Base-by-base conservation (phyloP, 2,113 vertebrate genomes). In the Caretta caretta region DNA sequence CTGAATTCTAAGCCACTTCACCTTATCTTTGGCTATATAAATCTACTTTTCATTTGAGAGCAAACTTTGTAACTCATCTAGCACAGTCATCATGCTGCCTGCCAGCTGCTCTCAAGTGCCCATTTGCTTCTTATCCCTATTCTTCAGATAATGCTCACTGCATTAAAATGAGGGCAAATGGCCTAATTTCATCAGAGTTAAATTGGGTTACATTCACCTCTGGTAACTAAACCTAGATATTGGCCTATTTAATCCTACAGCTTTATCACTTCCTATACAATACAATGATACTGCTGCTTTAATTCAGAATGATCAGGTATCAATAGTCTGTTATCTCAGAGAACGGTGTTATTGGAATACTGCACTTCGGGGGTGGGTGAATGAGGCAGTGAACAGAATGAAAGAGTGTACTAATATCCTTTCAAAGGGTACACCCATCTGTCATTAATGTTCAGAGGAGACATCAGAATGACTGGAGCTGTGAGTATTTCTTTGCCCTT, bases 121-220 rank as follows among this genome's bases (percentile, higher is more conserved):
- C 17, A 1, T 76, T 83, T n/a, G 38, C 62, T 79, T 56, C 80
- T 89, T 89, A 87, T 84, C 86, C 72, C 89, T 94, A 92, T 94
- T 95, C 88, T 10, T 89, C 27, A 91, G 91, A 89, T 86, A 96
- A 95, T 42, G 57, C 35, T 85, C 84, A 92, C 78, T 81, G 54
- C 59, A 75, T 53, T 69, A 94, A 96, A 97, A 97, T 95, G 95
- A 97, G 97, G 88, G 48, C 97, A 96, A 94, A 92, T 0, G 0
- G 48, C 90, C 92, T 96, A 97, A 97, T 97, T 97, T 96, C 86
- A 96, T 94, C 88, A 25, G 82, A 31, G 88, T 96, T 89, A 94
- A 97, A 97, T 95, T 96, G 97, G 97, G 97, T 95, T 92, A 49
- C 1, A 2, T 69, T 97, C 96, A 97, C 95, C 96, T 96, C 88